Percentiles rank a stretch among this genome's conserved stretches.
These are phyloP conservation scores for Cotesia glomerata DNA, from an alignment of 1,140 invertebrate genomes.

Conservation along the genomic window DNA sequence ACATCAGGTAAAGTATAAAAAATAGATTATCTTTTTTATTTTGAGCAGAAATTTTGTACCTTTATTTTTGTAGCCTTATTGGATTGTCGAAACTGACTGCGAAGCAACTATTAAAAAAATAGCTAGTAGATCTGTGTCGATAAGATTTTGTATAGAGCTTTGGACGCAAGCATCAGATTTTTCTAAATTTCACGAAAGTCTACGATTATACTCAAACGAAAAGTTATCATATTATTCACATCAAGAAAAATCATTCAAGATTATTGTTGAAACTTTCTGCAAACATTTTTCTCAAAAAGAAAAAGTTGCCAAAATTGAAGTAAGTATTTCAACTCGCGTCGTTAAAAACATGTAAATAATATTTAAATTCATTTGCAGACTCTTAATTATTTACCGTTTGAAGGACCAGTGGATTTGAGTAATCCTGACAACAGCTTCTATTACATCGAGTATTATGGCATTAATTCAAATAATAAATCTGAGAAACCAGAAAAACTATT, in stretches of 20 bases:
- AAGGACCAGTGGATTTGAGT: slow-evolving; percentile 82
- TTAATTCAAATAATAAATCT: slow-evolving; percentile 75
- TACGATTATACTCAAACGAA: slow-evolving; percentile 66
- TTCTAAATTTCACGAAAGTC: slow-evolving; percentile 69
- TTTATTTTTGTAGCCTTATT: slow-evolving; percentile 70
- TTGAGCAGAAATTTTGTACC: not conserved
- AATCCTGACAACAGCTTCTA: slow-evolving; percentile 80
- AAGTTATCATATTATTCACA: slow-evolving; percentile 65
- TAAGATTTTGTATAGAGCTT: slow-evolving; percentile 79
- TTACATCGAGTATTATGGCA: slow-evolving; percentile 89
- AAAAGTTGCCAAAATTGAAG: slow-evolving; percentile 87
- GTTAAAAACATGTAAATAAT: slow-evolving; percentile 26
- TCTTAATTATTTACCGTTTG: slow-evolving; percentile 80
- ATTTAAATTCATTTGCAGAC: slow-evolving; percentile 60
- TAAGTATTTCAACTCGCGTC: slow-evolving; percentile 52
- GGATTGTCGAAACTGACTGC: slow-evolving; percentile 75
- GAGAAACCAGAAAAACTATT: slow-evolving; percentile 76
- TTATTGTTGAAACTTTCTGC: slow-evolving; percentile 88
- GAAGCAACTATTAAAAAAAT: slow-evolving; percentile 70
- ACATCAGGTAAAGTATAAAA: slow-evolving; percentile 58
- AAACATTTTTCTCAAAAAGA: slow-evolving; percentile 79
- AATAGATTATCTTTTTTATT: slow-evolving; percentile 8
- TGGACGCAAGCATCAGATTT: slow-evolving; percentile 72
- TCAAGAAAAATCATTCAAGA: slow-evolving; percentile 73
- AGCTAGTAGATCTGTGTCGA: slow-evolving; percentile 77